Conservation (phyloP, 37 sponge, comb jelly and placozoan genomes). For the Diacarnus erythraeanus region DNA sequence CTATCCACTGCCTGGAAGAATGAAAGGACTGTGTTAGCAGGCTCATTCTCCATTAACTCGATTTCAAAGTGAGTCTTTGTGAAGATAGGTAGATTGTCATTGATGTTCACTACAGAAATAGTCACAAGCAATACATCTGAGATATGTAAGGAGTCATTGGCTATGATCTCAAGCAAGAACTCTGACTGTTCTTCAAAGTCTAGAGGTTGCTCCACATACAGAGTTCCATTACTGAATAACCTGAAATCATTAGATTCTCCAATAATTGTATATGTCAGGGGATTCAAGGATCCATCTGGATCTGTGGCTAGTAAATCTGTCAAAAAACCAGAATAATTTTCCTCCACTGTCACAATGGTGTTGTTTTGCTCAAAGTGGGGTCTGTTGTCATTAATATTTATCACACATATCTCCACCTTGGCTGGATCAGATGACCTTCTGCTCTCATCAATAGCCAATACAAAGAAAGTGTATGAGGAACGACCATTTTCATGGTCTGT, state of each 20-base stretch:
- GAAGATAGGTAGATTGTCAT: slow-evolving; percentile 50
- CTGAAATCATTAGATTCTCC: slow-evolving; percentile 12
- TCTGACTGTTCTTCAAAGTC: slow-evolving; percentile 34
- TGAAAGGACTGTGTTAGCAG: slow-evolving; percentile 13
- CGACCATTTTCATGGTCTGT: slow-evolving; percentile 33
- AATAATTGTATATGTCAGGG: slow-evolving; percentile 17
- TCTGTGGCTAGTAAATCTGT: slow-evolving; percentile 37
- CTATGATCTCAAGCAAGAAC: slow-evolving; percentile 3
- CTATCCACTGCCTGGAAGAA: slow-evolving; percentile 23
- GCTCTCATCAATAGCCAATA: slow-evolving; percentile 33
- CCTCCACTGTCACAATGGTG: slow-evolving; percentile 1
- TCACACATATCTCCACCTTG: slow-evolving; percentile 17
- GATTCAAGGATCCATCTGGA: slow-evolving; percentile 19
- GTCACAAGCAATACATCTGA: slow-evolving; percentile 24
- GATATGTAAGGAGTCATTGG: slow-evolving; percentile 9
- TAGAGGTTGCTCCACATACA: slow-evolving; percentile 27
- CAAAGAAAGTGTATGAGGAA: slow-evolving; percentile 29
- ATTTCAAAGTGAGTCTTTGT: slow-evolving; percentile 10
- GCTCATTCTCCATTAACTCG: slow-evolving; percentile 34
- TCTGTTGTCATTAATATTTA: slow-evolving; percentile 64
- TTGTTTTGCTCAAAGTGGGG: slow-evolving; percentile 36
- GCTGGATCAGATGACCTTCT: slow-evolving; percentile 11
- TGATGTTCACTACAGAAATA: slow-evolving; percentile 39
- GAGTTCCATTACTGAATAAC: slow-evolving; percentile 35
- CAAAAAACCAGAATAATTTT: slow-evolving; percentile 11